Evolutionary conservation across 2,113 vertebrate species (phyloP).

Genomic region (Empidonax alnorum): DNA sequence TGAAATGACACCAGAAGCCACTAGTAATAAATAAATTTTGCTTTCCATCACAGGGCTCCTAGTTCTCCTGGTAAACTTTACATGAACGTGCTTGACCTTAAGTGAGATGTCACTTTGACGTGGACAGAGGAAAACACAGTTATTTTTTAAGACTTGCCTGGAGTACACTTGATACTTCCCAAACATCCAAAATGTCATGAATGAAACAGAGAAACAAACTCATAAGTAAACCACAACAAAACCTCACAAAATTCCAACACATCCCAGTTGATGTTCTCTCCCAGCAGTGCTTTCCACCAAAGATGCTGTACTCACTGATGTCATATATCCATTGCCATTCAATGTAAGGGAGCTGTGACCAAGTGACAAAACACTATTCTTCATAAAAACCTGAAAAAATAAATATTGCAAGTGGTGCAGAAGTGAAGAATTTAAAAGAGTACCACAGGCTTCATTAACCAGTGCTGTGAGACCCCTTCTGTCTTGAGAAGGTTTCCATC

Average conservation of each 20-base stretch:
- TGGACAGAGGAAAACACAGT: neutral
- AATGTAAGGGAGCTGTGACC: neutral
- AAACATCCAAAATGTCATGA: neutral
- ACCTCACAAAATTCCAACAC: neutral
- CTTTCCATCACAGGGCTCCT: neutral
- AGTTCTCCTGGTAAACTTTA: neutral
- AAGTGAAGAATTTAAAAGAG: neutral
- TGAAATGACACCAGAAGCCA: conserved; percentile 25
- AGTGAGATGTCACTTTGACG: neutral
- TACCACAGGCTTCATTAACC: neutral
- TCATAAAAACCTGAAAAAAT: neutral
- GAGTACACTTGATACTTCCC: neutral
- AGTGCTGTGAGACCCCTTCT: neutral
- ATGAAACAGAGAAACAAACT: neutral
- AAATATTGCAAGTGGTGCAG: neutral
- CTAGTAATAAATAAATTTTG: conserved; percentile 34
- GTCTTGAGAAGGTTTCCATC: neutral
- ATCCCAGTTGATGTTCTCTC: neutral
- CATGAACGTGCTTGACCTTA: neutral
- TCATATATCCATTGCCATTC: neutral
- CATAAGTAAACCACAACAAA: neutral
- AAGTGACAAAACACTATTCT: neutral
- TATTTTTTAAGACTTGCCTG: neutral
- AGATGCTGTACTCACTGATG: neutral
- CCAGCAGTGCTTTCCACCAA: neutral